Evolutionary conservation across 2,797 vertebrate genomes (phyloP).

Genomic region (Coregonus sp.): DNA sequence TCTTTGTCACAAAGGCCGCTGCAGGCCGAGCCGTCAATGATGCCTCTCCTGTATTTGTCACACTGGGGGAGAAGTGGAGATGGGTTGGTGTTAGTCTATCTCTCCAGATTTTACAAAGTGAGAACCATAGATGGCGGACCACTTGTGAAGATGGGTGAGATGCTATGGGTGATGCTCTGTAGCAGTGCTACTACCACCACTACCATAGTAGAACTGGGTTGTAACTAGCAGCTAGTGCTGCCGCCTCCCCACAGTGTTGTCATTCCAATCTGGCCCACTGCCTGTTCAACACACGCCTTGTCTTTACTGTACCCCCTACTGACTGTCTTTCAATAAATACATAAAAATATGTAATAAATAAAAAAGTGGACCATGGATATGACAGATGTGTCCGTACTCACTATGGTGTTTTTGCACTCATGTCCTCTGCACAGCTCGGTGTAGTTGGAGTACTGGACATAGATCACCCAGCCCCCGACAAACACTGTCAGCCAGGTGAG

Average conservation of each 20-base stretch:
- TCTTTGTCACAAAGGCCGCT: slow-evolving; percentile 94
- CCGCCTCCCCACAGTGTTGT: not conserved
- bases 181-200: not conserved
- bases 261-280: not conserved
- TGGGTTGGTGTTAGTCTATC: not conserved
- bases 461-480: slow-evolving; percentile 96
- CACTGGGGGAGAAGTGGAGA: slow-evolving; percentile 76
- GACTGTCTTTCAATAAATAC: too few species aligned
- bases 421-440: slow-evolving; percentile 96
- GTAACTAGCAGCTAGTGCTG: not conserved
- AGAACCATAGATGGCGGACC: not conserved
- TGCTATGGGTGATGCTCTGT: not conserved
- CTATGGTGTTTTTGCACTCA: slow-evolving; percentile 94
- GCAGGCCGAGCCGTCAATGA: slow-evolving; percentile 96
- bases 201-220: not conserved
- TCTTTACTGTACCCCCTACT: too few species aligned
- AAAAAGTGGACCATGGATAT: not conserved
- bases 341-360: not conserved
- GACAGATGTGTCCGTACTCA: slow-evolving; percentile 62
- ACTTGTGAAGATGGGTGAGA: not conserved
- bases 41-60: slow-evolving; percentile 94
- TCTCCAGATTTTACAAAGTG: not conserved
- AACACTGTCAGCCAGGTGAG: slow-evolving; percentile 96
- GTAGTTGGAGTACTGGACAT: slow-evolving; percentile 95
- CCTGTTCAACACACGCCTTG: not conserved